Evolutionary conservation across 2,113 vertebrate genomes (phyloP).

Genomic region (Myrmophylax atrothorax): DNA sequence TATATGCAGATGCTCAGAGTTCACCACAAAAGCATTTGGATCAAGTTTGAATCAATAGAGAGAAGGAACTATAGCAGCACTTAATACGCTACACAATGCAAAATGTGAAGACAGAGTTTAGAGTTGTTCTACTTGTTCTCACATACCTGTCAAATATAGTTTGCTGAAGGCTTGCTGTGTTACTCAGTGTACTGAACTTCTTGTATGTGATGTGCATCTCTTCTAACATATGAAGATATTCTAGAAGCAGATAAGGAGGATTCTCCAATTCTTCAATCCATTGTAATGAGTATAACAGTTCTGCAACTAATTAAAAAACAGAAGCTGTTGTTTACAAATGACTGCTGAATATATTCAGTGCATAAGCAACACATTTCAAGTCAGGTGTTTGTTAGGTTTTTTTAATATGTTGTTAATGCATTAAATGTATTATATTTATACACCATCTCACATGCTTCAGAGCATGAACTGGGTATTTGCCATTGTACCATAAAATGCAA

Average conservation of each 20-base stretch:
- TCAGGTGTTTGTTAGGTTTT: background rate
- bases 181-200: constrained; percentile 63
- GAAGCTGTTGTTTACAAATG: background rate
- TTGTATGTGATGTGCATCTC: constrained; percentile 78
- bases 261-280: constrained; percentile 91
- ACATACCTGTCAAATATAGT: constrained; percentile 85
- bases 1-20: background rate
- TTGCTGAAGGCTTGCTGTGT: constrained; percentile 73
- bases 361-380: background rate
- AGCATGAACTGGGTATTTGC: background rate
- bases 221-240: constrained; percentile 80
- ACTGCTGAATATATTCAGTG: background rate
- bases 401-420: background rate
- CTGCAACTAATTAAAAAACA: constrained; percentile 79
- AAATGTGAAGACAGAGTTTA: background rate
- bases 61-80: background rate
- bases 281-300: constrained; percentile 88
- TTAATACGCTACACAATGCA: background rate
- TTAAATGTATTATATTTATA: background rate
- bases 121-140: background rate
- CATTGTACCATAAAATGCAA: background rate
- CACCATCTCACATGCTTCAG: background rate
- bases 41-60: background rate
- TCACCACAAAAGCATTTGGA: background rate
- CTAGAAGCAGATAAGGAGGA: constrained; percentile 71